These are phyloP conservation scores for Plusia festucae DNA, from an alignment of 2,888 invertebrate genomes.

Conservation along the genomic window DNA sequence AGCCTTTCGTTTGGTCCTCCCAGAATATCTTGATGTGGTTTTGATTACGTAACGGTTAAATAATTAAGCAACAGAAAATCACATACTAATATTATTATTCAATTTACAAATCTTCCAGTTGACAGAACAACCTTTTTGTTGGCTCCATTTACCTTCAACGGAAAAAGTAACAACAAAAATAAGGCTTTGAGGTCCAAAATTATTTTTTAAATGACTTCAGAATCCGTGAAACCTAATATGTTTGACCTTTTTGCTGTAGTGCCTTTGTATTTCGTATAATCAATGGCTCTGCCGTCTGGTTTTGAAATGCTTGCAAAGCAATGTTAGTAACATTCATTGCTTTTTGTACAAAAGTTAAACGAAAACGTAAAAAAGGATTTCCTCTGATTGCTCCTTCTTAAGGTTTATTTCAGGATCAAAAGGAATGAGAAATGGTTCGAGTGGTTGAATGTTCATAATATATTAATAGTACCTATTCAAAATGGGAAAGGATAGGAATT, in stretches of 20 bases:
- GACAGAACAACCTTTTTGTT: slow-evolving; percentile 30
- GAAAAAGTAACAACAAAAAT: slow-evolving; percentile 46
- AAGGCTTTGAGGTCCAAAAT: slow-evolving; percentile 42
- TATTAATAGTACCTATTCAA: too few relatives aligned
- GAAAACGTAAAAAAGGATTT: slow-evolving; percentile 3
- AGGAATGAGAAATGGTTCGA: too few relatives aligned
- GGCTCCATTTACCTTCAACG: slow-evolving; percentile 34
- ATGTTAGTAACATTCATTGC: not conserved
- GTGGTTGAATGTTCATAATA: not conserved
- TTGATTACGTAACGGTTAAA: slow-evolving; percentile 22
- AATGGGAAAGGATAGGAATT: not conserved
- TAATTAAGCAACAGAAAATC: slow-evolving; percentile 13
- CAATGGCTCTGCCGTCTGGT: slow-evolving; percentile 8
- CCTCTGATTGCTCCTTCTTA: slow-evolving; percentile 1
- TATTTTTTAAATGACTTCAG: slow-evolving; percentile 47
- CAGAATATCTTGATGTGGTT: not conserved
- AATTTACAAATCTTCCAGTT: slow-evolving; percentile 36
- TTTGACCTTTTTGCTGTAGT: slow-evolving; percentile 50
- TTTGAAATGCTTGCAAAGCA: not conserved
- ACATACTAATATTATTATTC: slow-evolving; percentile 18
- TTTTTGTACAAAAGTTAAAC: not conserved
- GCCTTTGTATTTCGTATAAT: slow-evolving; percentile 20
- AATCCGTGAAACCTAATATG: slow-evolving; percentile 45
- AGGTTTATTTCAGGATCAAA: not conserved
- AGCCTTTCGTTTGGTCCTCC: not conserved